Evolutionary conservation across 23 tunicate species (phyloP).

Genomic region (Halocynthia roretzi): DNA sequence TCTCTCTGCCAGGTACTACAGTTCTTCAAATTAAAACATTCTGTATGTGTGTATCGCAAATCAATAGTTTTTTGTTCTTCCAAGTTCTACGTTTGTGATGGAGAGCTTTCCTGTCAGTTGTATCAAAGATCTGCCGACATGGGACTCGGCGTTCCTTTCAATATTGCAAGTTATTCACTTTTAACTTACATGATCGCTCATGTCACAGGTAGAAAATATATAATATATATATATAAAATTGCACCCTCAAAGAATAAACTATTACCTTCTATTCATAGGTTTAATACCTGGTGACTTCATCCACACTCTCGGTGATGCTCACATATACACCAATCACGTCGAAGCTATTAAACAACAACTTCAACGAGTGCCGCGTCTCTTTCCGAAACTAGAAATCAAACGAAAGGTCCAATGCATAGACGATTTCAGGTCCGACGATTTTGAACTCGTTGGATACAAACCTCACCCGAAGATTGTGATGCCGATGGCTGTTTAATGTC

Average conservation of each 20-base stretch:
- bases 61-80: background rate
- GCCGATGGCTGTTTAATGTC: conserved; percentile 79
- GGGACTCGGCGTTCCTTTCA: conserved; percentile 98
- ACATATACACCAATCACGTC: conserved; percentile 80
- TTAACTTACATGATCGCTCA: conserved; percentile 98
- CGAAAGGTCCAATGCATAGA: conserved; percentile 55
- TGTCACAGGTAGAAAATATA: conserved; percentile 42
- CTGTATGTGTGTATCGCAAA: background rate
- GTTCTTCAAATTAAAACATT: no score
- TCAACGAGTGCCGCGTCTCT: conserved; percentile 60
- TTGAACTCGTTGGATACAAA: conserved; percentile 59
- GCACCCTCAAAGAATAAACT: no score
- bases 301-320: conserved; percentile 98
- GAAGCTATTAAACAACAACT: conserved; percentile 76
- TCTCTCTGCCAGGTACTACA: conserved; percentile 60
- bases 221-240: background rate
- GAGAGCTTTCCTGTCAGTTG: conserved; percentile 90
- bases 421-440: conserved; percentile 73
- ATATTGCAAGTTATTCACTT: conserved; percentile 92
- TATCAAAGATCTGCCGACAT: conserved; percentile 95
- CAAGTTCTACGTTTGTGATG: conserved; percentile 88
- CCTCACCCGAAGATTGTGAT: conserved; percentile 75
- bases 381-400: conserved; percentile 65
- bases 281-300: conserved; percentile 93
- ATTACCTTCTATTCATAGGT: conserved; percentile 22